Percentiles rank a stretch among this genome's conserved stretches.
phyloP scores from a whole-genome alignment of 37 sponge, comb jelly and placozoan species.

The Agelas oroides region DNA sequence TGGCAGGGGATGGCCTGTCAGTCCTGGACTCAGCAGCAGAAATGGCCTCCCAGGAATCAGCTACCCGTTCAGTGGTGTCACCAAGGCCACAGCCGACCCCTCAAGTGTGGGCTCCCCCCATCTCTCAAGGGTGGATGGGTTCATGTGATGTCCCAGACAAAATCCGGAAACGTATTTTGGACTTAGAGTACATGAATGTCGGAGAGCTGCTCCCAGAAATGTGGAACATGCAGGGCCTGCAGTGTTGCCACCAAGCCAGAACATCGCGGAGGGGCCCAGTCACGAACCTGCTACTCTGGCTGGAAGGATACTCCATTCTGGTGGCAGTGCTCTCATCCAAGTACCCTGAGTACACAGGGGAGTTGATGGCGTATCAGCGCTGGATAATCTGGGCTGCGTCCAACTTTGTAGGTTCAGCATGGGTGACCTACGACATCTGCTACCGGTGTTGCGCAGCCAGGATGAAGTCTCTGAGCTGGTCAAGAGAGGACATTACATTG shows the following conservation, averaged over 20 bases:
- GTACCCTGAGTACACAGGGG: background rate
- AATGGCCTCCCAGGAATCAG: too few species aligned
- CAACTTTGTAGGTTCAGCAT: background rate
- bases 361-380: constrained; percentile 2
- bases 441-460: background rate
- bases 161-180: background rate
- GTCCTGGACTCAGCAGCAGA: too few species aligned
- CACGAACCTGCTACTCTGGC: background rate
- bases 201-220: background rate
- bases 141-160: too few species aligned
- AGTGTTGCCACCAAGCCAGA: background rate
- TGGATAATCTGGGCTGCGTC: background rate
- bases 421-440: background rate
- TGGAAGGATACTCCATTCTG: background rate
- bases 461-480: too few species aligned
- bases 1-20: too few species aligned
- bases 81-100: too few species aligned
- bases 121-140: too few species aligned
- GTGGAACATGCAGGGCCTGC: background rate
- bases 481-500: too few species aligned
- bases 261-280: background rate
- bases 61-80: too few species aligned
- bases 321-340: background rate
- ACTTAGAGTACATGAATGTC: background rate
- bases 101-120: too few species aligned